Evolutionary conservation across 2,888 invertebrate genomes (phyloP).

Genomic region (Ornithoptera priamus): DNA sequence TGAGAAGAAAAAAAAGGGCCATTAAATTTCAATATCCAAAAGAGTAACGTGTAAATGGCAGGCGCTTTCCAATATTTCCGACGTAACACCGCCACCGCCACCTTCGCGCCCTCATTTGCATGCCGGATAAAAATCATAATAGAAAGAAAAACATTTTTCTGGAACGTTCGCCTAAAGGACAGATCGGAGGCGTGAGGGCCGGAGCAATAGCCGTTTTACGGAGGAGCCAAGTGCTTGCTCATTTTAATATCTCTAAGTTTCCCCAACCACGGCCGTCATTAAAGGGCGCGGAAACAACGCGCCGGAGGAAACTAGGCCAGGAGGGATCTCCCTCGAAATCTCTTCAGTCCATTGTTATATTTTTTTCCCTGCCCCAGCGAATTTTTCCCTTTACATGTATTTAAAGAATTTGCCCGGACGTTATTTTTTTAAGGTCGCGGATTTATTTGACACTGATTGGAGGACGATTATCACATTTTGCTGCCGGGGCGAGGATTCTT

Average conservation of each 20-base stretch:
- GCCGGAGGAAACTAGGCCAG: slow-evolving; percentile 63
- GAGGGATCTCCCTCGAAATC: slow-evolving; percentile 62
- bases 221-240: slow-evolving; percentile 75
- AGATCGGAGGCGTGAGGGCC: slow-evolving; percentile 61
- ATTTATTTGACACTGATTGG: slow-evolving; percentile 38
- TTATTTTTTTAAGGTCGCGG: slow-evolving; percentile 40
- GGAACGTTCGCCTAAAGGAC: slow-evolving; percentile 44
- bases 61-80: slow-evolving; percentile 12
- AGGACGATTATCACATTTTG: slow-evolving; percentile 27
- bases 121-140: slow-evolving; percentile 31
- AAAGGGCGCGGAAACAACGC: slow-evolving; percentile 64
- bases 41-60: slow-evolving; percentile 11
- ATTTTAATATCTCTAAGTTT: slow-evolving; percentile 78
- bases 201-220: slow-evolving; percentile 68
- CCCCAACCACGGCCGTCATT: slow-evolving; percentile 64
- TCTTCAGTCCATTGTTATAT: slow-evolving; percentile 67
- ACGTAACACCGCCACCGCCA: slow-evolving; percentile 9
- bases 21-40: neutral
- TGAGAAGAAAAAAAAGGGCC: neutral
- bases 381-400: slow-evolving; percentile 42
- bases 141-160: slow-evolving; percentile 31
- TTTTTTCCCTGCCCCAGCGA: slow-evolving; percentile 50
- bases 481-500: slow-evolving; percentile 20
- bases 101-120: slow-evolving; percentile 26
- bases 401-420: slow-evolving; percentile 40